Percentiles rank a stretch among this genome's conserved stretches.
phyloP scores from a whole-genome alignment of 1,140 invertebrate genomes.

The Papilio helenus region DNA sequence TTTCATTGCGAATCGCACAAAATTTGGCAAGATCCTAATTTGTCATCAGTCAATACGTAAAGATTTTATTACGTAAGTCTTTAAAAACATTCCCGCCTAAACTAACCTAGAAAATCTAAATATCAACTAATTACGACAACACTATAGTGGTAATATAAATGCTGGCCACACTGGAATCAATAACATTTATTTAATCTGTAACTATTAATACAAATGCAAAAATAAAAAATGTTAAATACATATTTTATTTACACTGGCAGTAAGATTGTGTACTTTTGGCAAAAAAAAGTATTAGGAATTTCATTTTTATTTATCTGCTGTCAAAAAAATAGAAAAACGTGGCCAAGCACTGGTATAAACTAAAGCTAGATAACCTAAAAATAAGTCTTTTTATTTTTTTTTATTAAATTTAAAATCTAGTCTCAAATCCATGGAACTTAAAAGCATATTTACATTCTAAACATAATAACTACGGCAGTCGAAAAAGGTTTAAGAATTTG shows the following conservation, averaged over 20 bases:
- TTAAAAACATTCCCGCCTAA: conserved; percentile 39
- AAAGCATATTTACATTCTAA: conserved; percentile 31
- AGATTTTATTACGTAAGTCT: conserved; percentile 47
- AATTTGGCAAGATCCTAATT: conserved; percentile 73
- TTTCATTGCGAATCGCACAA: conserved; percentile 44
- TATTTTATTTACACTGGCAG: background rate
- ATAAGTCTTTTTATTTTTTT: conserved; percentile 79
- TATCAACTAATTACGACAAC: conserved; percentile 33
- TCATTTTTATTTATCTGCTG: background rate
- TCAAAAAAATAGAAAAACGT: conserved; percentile 3
- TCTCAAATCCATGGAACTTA: conserved; percentile 72
- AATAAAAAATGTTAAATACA: background rate
- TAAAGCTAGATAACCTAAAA: conserved; percentile 53
- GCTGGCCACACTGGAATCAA: conserved; percentile 24
- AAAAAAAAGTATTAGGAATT: background rate
- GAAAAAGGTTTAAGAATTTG: conserved; percentile 39
- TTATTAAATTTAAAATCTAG: conserved; percentile 56
- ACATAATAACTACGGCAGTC: conserved; percentile 30
- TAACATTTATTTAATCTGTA: background rate
- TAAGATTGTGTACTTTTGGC: background rate
- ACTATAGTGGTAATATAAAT: conserved; percentile 28
- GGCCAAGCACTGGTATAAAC: conserved; percentile 49
- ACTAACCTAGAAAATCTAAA: conserved; percentile 13
- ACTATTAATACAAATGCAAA: background rate
- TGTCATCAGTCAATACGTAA: conserved; percentile 55